phyloP scores from a whole-genome alignment of 2,797 vertebrate genomes.

The Girardinus metallicus region DNA sequence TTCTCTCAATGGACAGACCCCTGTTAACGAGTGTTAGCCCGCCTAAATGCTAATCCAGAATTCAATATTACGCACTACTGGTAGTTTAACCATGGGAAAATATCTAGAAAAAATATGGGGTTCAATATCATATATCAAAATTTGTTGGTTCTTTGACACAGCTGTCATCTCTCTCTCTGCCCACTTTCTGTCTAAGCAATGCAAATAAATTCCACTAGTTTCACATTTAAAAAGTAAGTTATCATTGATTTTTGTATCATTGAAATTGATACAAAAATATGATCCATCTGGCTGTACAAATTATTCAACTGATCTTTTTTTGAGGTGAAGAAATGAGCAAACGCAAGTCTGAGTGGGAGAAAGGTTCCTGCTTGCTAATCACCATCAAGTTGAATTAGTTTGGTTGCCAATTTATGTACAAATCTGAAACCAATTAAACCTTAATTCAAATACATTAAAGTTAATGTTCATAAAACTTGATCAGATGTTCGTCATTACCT shows the following conservation, averaged over 20 bases:
- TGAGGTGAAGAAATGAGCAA: background rate
- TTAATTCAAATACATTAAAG: background rate
- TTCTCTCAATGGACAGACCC: background rate
- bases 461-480: constrained; percentile 5
- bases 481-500: constrained; percentile 38
- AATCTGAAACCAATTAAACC: background rate
- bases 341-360: background rate
- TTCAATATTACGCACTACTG: background rate
- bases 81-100: background rate
- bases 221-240: background rate
- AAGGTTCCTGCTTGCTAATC: background rate
- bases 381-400: background rate
- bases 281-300: background rate
- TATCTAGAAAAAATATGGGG: background rate
- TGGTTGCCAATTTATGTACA: background rate
- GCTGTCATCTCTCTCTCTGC: too few species aligned
- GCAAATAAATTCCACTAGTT: background rate
- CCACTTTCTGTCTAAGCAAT: background rate
- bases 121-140: too few species aligned
- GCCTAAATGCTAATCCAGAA: background rate
- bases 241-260: too few species aligned
- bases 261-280: background rate
- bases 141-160: too few species aligned
- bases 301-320: background rate
- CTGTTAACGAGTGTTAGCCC: background rate